A percentile compares a stretch with the other conserved stretches of the same genome.
Conservation (phyloP, 1,140 invertebrate species). For the Dreissena rostriformis region DNA sequence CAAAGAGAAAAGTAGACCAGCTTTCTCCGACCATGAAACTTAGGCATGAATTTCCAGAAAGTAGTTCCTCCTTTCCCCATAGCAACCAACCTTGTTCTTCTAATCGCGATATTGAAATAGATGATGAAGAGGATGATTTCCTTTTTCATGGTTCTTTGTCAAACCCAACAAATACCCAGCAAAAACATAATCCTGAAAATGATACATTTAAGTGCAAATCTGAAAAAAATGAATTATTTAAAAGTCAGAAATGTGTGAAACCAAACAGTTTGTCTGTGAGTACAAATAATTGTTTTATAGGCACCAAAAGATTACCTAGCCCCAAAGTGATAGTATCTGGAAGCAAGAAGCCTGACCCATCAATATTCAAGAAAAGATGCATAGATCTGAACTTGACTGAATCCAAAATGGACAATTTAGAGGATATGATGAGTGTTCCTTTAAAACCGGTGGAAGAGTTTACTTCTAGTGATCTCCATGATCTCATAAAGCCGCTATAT, state of each 20-base stretch:
- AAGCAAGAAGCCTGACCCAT: constrained; percentile 47
- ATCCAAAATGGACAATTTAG: constrained; percentile 10
- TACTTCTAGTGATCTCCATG: constrained; percentile 51
- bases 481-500: constrained; percentile 63
- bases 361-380: constrained; percentile 63
- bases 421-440: constrained; percentile 35
- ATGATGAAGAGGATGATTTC: no score
- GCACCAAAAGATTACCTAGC: constrained; percentile 65
- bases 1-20: constrained; percentile 49
- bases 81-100: no score
- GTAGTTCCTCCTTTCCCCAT: no score
- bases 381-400: constrained; percentile 60
- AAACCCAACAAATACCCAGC: no score
- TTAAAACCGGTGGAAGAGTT: constrained; percentile 36
- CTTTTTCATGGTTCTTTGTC: no score
- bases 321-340: constrained; percentile 72
- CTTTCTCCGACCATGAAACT: constrained; percentile 43
- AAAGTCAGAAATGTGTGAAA: neutral
- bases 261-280: constrained; percentile 27
- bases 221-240: no score
- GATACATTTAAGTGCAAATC: no score
- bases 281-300: constrained; percentile 21
- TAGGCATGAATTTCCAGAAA: constrained; percentile 16
- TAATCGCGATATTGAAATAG: no score
- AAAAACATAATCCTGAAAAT: no score